Percentiles rank a stretch among this genome's conserved stretches.
These are phyloP conservation scores for Leptestheria dahalacensis DNA, from an alignment of 1,140 invertebrate genomes.

Conservation along the genomic window DNA sequence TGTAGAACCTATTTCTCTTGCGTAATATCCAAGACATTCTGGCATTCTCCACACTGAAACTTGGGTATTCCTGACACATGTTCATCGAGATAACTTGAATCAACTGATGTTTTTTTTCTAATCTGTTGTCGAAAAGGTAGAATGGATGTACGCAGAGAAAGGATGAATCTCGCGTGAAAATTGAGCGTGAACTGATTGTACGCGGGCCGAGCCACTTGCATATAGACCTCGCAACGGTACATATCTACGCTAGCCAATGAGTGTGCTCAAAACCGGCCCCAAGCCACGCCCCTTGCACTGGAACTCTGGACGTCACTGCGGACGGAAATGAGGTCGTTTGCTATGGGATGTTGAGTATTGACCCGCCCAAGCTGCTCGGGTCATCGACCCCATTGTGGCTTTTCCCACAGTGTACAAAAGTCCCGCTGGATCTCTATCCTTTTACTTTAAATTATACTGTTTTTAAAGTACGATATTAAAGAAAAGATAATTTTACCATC, in stretches of 20 bases:
- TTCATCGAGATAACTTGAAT: too few relatives aligned
- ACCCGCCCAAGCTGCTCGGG: not conserved
- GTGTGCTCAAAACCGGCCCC: not conserved
- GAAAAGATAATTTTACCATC: constrained; percentile 57
- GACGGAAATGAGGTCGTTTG: not conserved
- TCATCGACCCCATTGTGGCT: too few relatives aligned
- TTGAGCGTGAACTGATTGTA: not conserved
- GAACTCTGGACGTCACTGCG: not conserved
- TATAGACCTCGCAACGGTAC: not conserved
- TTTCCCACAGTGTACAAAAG: too few relatives aligned
- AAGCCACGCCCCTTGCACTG: not conserved
- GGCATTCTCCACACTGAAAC: not conserved
- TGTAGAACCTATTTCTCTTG: not conserved
- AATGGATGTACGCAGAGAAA: not conserved
- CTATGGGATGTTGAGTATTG: not conserved
- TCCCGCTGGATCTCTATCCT: too few relatives aligned
- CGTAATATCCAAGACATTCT: not conserved
- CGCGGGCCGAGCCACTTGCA: too few relatives aligned
- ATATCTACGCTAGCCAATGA: not conserved
- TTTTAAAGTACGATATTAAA: too few relatives aligned
- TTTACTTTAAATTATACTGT: constrained; percentile 1
- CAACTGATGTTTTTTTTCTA: too few relatives aligned
- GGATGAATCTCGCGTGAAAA: not conserved
- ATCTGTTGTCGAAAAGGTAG: not conserved
- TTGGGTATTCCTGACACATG: not conserved